Evolutionary conservation across 2,797 vertebrate species (phyloP), one percentile per base, ranked within the genome.

Genomic region (Tinamus major): DNA sequence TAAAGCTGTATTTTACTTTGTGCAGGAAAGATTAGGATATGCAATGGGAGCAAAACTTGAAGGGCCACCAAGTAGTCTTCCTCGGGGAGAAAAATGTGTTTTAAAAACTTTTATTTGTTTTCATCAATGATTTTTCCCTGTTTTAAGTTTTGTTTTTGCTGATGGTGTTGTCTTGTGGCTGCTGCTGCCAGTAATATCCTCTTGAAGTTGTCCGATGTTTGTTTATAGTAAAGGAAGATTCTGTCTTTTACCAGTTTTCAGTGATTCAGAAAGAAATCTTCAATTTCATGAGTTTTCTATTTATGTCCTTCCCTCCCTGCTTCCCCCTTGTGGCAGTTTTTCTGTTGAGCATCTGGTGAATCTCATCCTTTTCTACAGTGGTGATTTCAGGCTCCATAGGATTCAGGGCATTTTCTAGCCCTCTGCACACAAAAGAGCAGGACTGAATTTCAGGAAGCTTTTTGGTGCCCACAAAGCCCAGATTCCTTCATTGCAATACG

Each of bases 281-380:
- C 23, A 6, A 2, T 56, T 72, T 56, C 53, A 18, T 27, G 4
- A 7, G 17, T 61, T 67, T 76, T 31, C 27, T 78, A 24, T 33
- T 13, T 70, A 20, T 5, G 27, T 59, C 10, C 55, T 72, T 61
- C 5, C 79, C 14, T 41, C 37, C 24, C 31, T 61, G 39, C 33
- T 24, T n/a, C 29, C 35, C 29, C 17, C 24, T 7, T 18, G 31
- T 51, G 31, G 23, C 17, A 78, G 31, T 26, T 64, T 64, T 78
- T 64, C 48, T 55, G 23, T 42, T 21, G 12, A 53, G 39, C n/a
- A 19, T 46, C 37, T 75, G 24, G 63, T 59, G 39, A 42, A 16
- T 33, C 24, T 14, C 12, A 17, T 51, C 12, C 6, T 1, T 55
- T 37, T 3, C 4, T 2, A 10, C 41, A 1, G 19, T 5, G 59